These are phyloP conservation scores for Carassius auratus DNA, from an alignment of 2,113 vertebrate genomes.

Conservation along the genomic window DNA sequence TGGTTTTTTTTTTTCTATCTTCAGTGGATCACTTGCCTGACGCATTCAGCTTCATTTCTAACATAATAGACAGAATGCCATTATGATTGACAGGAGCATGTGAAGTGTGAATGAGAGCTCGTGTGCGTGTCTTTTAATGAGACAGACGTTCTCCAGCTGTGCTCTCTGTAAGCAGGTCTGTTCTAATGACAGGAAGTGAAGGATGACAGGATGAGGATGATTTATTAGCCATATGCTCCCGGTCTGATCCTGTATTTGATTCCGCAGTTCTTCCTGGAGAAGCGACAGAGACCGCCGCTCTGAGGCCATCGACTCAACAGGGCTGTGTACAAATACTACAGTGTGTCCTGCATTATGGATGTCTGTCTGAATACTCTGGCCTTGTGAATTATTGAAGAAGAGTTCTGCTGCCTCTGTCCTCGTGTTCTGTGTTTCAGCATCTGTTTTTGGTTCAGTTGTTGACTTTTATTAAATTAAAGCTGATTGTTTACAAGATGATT, in stretches of 20 bases:
- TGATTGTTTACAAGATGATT: not conserved
- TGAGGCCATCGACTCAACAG: constrained; percentile 7
- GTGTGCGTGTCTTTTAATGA: constrained; percentile 18
- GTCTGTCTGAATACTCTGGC: constrained; percentile 1
- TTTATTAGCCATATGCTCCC: not conserved
- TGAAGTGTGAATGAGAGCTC: not conserved
- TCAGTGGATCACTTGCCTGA: not conserved
- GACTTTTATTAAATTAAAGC: not conserved
- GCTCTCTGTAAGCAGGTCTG: constrained; percentile 13
- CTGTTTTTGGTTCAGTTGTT: not conserved
- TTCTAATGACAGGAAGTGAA: not conserved
- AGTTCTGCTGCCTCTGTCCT: not conserved
- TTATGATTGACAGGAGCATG: not conserved
- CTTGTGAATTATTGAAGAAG: constrained; percentile 22
- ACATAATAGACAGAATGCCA: not conserved
- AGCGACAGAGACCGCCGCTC: constrained; percentile 38
- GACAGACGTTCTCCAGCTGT: constrained; percentile 32
- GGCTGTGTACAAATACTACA: not conserved
- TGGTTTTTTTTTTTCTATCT: not conserved
- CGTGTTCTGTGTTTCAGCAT: not conserved
- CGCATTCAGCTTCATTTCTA: not conserved
- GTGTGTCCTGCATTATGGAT: not conserved
- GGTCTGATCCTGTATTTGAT: constrained; percentile 37
- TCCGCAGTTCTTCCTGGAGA: constrained; percentile 60
- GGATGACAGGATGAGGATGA: not conserved